phyloP scores from a whole-genome alignment of 2,113 vertebrate species.

The Xiphophorus maculatus region DNA sequence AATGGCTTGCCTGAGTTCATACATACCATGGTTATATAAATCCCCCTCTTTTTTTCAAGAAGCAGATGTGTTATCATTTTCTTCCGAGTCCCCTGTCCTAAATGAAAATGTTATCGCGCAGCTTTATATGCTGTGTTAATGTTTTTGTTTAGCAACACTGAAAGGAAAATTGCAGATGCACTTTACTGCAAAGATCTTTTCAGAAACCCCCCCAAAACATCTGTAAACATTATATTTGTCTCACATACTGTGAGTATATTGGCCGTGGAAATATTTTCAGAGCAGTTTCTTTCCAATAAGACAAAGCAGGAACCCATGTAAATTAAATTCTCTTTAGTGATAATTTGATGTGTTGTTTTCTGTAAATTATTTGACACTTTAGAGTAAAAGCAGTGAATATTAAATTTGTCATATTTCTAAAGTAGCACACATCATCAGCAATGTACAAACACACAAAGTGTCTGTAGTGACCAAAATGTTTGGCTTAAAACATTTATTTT shows the following conservation, averaged over 20 bases:
- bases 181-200: not conserved
- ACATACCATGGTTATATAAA: not conserved
- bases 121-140: not conserved
- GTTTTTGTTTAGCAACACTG: not conserved
- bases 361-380: constrained; percentile 7
- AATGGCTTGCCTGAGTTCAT: not conserved
- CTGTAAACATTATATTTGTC: not conserved
- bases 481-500: no score
- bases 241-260: not conserved
- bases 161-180: not conserved
- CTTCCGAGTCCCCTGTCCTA: not conserved
- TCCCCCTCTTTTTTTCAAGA: constrained; percentile 19
- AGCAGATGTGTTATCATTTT: not conserved
- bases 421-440: not conserved
- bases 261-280: no score
- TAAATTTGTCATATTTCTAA: not conserved
- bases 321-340: not conserved
- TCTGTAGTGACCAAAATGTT: no score
- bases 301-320: not conserved
- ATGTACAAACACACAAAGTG: not conserved
- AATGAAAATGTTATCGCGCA: not conserved
- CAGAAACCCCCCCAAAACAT: not conserved
- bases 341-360: constrained; percentile 7
- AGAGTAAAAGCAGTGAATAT: constrained; percentile 13
- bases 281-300: not conserved